Evolutionary conservation across 2,113 vertebrate species (phyloP).

Genomic region (Larimichthys polyactis): DNA sequence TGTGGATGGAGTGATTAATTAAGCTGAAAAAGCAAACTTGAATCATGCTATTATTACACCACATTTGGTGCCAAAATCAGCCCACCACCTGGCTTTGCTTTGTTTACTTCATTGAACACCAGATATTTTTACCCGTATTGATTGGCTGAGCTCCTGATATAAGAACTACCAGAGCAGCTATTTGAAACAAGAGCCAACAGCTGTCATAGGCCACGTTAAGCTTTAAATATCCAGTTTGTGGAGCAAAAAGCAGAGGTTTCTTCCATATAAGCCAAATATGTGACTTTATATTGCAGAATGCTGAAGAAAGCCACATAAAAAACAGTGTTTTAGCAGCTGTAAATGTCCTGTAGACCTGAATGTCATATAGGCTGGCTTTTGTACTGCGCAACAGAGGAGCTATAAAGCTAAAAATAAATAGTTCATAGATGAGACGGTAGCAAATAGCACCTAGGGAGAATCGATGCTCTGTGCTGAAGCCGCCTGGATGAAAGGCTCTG

Average conservation of each 20-base stretch:
- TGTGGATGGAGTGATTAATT: constrained; percentile 22
- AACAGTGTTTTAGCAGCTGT: constrained; percentile 18
- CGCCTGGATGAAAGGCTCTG: constrained; percentile 56
- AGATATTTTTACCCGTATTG: constrained; percentile 54
- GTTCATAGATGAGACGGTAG: constrained; percentile 61
- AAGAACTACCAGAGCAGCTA: constrained; percentile 12
- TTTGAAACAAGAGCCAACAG: constrained; percentile 20
- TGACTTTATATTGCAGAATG: constrained; percentile 10
- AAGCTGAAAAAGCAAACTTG: constrained; percentile 19
- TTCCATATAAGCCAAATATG: not conserved
- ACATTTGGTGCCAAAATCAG: constrained; percentile 26
- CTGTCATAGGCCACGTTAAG: not conserved
- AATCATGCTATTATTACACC: constrained; percentile 22
- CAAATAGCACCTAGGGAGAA: constrained; percentile 71
- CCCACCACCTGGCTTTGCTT: constrained; percentile 29
- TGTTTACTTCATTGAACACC: constrained; percentile 52
- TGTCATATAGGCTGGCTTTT: constrained; percentile 59
- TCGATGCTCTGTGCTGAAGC: constrained; percentile 70
- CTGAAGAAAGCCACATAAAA: not conserved
- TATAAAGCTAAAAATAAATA: constrained; percentile 80
- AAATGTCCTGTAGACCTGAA: constrained; percentile 38
- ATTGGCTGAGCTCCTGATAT: constrained; percentile 26
- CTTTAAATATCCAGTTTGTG: constrained; percentile 5
- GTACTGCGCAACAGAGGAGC: constrained; percentile 59
- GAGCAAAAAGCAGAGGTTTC: constrained; percentile 1